phyloP scores from a whole-genome alignment of 2,888 invertebrate species.

The Napeogenes sylphis region DNA sequence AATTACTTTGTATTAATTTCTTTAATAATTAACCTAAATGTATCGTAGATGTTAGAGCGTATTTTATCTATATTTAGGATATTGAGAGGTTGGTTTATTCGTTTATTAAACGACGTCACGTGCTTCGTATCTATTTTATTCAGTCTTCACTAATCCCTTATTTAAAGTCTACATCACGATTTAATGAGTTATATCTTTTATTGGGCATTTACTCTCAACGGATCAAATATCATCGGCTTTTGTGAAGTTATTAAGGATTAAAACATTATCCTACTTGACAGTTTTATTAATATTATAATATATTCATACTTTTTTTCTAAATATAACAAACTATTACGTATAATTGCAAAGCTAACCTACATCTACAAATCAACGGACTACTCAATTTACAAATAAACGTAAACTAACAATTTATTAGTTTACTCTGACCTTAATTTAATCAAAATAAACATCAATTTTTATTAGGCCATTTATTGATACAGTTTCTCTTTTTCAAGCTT shows the following conservation, averaged over 20 bases:
- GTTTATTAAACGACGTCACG: constrained; percentile 8
- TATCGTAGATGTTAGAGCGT: no score
- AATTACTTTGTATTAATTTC: background rate
- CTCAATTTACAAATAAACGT: background rate
- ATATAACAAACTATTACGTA: no score
- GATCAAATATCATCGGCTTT: no score
- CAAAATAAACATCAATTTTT: background rate
- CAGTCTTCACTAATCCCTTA: constrained; percentile 29
- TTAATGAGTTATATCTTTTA: constrained; percentile 12
- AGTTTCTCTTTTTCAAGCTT: constrained; percentile 7
- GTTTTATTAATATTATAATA: no score
- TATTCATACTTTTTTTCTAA: no score
- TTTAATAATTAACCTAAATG: background rate
- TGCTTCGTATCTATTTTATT: constrained; percentile 27
- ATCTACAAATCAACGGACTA: background rate
- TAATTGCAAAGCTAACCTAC: no score
- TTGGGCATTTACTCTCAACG: no score
- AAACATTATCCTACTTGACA: no score
- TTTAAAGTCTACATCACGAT: constrained; percentile 31
- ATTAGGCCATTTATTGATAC: constrained; percentile 4
- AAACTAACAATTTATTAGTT: background rate
- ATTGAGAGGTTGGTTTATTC: background rate
- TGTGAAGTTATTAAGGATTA: no score
- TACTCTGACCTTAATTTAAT: background rate
- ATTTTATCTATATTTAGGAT: background rate